These are phyloP conservation scores for Embidobia sp. DNA, from an alignment of 2,888 invertebrate genomes.

Conservation along the genomic window DNA sequence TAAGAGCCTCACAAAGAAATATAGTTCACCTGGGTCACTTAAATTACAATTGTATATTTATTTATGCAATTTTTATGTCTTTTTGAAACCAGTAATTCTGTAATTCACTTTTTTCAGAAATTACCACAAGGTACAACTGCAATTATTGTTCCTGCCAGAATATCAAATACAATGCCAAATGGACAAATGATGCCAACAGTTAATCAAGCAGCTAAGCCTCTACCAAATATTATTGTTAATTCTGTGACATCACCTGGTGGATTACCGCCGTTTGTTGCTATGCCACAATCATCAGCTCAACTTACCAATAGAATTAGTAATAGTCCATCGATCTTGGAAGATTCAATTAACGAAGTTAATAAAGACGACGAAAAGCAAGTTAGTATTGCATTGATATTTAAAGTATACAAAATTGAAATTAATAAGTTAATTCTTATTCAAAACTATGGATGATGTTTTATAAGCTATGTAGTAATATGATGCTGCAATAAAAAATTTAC, in stretches of 20 bases:
- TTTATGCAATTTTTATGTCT: no score
- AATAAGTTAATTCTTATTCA: no score
- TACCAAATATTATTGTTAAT: slow-evolving; percentile 60
- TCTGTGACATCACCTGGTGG: slow-evolving; percentile 60
- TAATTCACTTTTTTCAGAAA: no score
- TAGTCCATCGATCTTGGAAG: slow-evolving; percentile 73
- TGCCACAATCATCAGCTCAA: slow-evolving; percentile 76
- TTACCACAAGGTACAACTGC: slow-evolving; percentile 65
- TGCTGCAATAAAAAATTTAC: no score
- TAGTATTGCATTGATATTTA: slow-evolving; percentile 1
- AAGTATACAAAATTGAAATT: neutral
- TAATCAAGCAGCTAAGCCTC: slow-evolving; percentile 52
- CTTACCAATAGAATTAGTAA: slow-evolving; percentile 78
- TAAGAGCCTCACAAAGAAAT: no score
- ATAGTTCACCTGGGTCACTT: no score
- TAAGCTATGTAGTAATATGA: no score
- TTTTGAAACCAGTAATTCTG: no score
- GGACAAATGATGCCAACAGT: slow-evolving; percentile 62
- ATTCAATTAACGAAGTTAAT: slow-evolving; percentile 76
- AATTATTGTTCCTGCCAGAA: slow-evolving; percentile 69
- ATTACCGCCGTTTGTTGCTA: slow-evolving; percentile 77
- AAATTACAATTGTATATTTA: no score
- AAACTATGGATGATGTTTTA: no score
- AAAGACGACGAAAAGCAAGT: slow-evolving; percentile 77
- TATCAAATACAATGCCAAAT: slow-evolving; percentile 64